Evolutionary conservation across 2,113 vertebrate species (phyloP).

Genomic region (Paraplagusia blochii): DNA sequence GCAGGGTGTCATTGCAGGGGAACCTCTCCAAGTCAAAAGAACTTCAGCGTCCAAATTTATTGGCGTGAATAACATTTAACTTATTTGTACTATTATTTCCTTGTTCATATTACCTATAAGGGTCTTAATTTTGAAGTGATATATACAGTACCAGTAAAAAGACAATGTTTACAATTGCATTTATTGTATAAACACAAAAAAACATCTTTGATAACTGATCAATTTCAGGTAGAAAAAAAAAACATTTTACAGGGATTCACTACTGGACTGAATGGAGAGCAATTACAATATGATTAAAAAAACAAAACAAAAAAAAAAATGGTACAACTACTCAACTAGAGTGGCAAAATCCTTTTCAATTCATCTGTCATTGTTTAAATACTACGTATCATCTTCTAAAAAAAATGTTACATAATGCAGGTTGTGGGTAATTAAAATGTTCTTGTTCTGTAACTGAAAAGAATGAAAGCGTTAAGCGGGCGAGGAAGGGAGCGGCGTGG

Average conservation of each 20-base stretch:
- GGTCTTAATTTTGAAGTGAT: no score
- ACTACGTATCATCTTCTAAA: slow-evolving; percentile 65
- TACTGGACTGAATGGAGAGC: slow-evolving; percentile 67
- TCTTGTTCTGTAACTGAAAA: slow-evolving; percentile 43
- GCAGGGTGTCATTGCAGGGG: no score
- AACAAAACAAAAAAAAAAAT: slow-evolving; percentile 67
- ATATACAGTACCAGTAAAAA: background rate
- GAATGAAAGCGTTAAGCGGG: slow-evolving; percentile 30
- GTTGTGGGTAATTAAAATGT: slow-evolving; percentile 36
- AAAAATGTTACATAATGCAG: slow-evolving; percentile 38
- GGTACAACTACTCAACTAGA: slow-evolving; percentile 48
- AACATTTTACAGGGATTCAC: slow-evolving; percentile 70
- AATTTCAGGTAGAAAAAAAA: slow-evolving; percentile 81
- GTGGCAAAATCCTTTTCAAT: slow-evolving; percentile 57
- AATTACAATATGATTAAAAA: slow-evolving; percentile 53
- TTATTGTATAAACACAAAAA: slow-evolving; percentile 71
- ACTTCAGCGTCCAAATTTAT: no score
- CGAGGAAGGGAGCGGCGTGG: slow-evolving; percentile 12
- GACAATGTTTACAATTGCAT: slow-evolving; percentile 43
- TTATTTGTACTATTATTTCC: no score
- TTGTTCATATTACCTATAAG: no score
- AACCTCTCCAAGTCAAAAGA: no score
- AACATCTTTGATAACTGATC: slow-evolving; percentile 49
- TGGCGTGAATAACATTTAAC: no score
- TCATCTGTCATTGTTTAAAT: slow-evolving; percentile 57